Evolutionary conservation across 2,113 vertebrate genomes (phyloP).

Genomic region (Aphyosemion australe): DNA sequence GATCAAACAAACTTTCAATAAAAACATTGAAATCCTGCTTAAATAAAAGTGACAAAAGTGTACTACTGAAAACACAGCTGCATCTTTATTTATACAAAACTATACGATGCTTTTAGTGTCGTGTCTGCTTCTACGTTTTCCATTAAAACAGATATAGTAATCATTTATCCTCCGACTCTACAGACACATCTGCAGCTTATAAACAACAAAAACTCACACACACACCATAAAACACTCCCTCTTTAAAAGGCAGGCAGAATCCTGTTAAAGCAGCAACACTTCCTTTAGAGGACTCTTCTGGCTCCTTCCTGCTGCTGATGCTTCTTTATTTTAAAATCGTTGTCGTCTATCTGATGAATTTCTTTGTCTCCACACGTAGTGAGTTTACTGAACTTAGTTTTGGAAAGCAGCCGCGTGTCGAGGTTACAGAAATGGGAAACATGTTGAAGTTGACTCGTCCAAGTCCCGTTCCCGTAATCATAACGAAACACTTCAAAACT

Average conservation of each 20-base stretch:
- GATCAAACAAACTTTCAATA: too few relatives aligned
- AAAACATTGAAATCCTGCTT: too few relatives aligned
- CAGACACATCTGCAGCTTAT: slow-evolving; percentile 16
- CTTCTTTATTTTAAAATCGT: background rate
- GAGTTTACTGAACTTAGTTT: slow-evolving; percentile 26
- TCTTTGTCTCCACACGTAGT: background rate
- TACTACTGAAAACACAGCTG: too few relatives aligned
- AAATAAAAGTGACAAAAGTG: too few relatives aligned
- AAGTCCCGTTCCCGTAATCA: slow-evolving; percentile 25
- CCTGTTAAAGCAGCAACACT: slow-evolving; percentile 24
- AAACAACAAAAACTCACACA: slow-evolving; percentile 26
- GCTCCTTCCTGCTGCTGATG: background rate
- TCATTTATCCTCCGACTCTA: too few relatives aligned
- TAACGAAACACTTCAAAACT: background rate
- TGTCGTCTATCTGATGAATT: background rate
- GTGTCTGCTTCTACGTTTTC: too few relatives aligned
- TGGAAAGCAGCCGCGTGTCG: slow-evolving; percentile 31
- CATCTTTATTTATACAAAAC: too few relatives aligned
- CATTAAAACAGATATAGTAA: too few relatives aligned
- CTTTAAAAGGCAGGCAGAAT: slow-evolving; percentile 47
- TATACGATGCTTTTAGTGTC: too few relatives aligned
- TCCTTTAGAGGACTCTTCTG: background rate
- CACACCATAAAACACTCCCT: slow-evolving; percentile 21
- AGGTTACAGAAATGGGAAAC: slow-evolving; percentile 26
- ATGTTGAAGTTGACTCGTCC: too few relatives aligned